These are phyloP conservation scores for Diogma glabrata DNA, from an alignment of 2,888 invertebrate species.

Conservation along the genomic window DNA sequence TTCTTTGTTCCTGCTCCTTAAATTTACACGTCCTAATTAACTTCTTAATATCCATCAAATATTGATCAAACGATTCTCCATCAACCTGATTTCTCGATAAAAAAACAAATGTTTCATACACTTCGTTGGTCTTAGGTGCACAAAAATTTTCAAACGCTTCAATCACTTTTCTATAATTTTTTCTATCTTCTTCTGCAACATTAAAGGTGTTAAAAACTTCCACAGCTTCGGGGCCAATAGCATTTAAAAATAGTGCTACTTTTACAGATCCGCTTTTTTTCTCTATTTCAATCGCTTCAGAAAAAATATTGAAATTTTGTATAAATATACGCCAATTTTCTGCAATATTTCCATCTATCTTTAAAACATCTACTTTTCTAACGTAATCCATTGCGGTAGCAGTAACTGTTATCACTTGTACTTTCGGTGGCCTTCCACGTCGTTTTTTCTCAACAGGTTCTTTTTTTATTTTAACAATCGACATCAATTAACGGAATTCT, in stretches of 20 bases:
- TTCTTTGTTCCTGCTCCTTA: constrained; percentile 5
- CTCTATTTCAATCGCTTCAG: neutral
- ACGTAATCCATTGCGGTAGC: constrained; percentile 17
- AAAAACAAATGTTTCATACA: constrained; percentile 12
- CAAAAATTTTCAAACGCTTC: constrained; percentile 8
- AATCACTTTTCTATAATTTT: neutral
- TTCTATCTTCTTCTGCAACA: neutral
- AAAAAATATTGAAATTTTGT: neutral
- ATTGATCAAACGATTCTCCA: constrained; percentile 11
- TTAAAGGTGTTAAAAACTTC: constrained; percentile 1
- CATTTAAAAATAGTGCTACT: constrained; percentile 5
- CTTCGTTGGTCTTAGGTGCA: constrained; percentile 1
- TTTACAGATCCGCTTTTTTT: neutral
- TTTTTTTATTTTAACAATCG: too few species aligned
- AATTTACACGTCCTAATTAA: constrained; percentile 10
- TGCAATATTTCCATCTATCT: constrained; percentile 10
- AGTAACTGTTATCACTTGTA: too few species aligned
- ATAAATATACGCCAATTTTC: constrained; percentile 8
- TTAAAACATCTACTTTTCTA: constrained; percentile 16
- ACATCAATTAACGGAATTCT: too few species aligned
- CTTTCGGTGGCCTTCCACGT: constrained; percentile 16
- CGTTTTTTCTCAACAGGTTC: too few species aligned
- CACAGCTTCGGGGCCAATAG: constrained; percentile 7
- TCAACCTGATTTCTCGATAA: constrained; percentile 5
- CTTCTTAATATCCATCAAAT: constrained; percentile 12